Conservation (phyloP, 2,797 vertebrate genomes). For the Cetoscarus ocellatus region DNA sequence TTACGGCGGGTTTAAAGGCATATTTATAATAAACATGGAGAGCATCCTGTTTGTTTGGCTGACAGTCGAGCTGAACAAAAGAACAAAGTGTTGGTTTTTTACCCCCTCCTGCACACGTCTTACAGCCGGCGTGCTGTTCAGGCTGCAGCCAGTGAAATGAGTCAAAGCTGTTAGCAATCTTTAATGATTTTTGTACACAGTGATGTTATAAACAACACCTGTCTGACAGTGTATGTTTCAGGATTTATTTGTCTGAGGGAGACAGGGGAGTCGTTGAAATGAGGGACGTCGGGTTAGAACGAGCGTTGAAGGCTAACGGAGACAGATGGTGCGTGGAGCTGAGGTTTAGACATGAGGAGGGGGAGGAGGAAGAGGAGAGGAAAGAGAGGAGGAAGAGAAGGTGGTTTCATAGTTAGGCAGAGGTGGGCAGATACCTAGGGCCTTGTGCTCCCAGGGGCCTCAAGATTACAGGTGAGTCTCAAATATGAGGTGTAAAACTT, state of each 20-base stretch:
- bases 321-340: conserved; percentile 64
- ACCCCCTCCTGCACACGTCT: conserved; percentile 1
- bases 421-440: no score
- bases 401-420: conserved; percentile 13
- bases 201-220: conserved; percentile 66
- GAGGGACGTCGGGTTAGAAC: conserved; percentile 21
- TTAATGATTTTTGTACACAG: conserved; percentile 34
- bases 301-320: conserved; percentile 51
- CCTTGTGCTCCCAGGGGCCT: no score
- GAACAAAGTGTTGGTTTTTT: conserved; percentile 8
- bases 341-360: conserved; percentile 38
- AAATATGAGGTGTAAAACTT: no score
- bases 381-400: conserved; percentile 8
- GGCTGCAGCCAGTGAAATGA: conserved; percentile 29
- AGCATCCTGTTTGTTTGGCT: conserved; percentile 12
- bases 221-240: conserved; percentile 42
- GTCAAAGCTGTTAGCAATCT: conserved; percentile 44
- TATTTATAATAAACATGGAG: conserved; percentile 6
- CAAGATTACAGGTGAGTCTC: no score
- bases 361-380: conserved; percentile 11
- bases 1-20: not conserved
- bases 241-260: conserved; percentile 54
- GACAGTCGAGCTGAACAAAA: not conserved
- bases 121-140: conserved; percentile 5
- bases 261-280: conserved; percentile 41